Percentiles rank a stretch among this genome's conserved stretches.
Conservation (phyloP, 1,140 invertebrate species). For the Triops cancriformis region DNA sequence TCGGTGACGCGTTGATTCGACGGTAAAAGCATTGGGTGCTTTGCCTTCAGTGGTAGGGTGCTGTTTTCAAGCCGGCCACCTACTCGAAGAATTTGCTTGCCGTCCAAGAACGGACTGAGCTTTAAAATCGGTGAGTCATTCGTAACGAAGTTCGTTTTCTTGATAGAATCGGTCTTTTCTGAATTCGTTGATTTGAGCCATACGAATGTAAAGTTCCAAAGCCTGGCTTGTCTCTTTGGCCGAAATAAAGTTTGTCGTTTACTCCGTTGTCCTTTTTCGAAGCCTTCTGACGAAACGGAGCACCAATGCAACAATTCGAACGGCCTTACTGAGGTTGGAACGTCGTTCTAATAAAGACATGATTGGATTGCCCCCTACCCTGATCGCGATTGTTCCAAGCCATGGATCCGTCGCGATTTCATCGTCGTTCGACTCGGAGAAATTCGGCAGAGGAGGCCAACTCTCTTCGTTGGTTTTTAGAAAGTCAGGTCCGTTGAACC, state of each 20-base stretch:
- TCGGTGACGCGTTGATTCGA: neutral
- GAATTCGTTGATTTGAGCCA: neutral
- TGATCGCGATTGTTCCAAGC: too few species aligned
- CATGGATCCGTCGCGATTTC: too few species aligned
- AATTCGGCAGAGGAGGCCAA: too few species aligned
- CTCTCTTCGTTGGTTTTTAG: too few species aligned
- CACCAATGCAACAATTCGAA: neutral
- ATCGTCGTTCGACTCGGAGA: too few species aligned
- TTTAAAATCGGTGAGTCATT: neutral
- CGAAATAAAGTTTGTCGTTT: neutral
- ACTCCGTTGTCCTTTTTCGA: neutral
- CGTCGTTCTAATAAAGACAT: neutral
- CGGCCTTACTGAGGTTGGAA: neutral
- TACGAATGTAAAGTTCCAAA: neutral
- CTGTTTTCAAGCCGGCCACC: neutral
- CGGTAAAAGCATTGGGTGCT: neutral
- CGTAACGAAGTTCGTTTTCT: neutral
- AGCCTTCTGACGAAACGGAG: neutral
- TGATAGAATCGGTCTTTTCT: neutral
- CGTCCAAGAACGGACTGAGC: neutral
- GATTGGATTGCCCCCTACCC: too few species aligned
- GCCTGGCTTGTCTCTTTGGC: neutral
- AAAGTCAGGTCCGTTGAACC: too few species aligned
- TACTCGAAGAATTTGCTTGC: neutral
- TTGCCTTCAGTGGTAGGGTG: neutral